Base-by-base conservation (phyloP, 2,888 invertebrate species). In the Eilema depressum region DNA sequence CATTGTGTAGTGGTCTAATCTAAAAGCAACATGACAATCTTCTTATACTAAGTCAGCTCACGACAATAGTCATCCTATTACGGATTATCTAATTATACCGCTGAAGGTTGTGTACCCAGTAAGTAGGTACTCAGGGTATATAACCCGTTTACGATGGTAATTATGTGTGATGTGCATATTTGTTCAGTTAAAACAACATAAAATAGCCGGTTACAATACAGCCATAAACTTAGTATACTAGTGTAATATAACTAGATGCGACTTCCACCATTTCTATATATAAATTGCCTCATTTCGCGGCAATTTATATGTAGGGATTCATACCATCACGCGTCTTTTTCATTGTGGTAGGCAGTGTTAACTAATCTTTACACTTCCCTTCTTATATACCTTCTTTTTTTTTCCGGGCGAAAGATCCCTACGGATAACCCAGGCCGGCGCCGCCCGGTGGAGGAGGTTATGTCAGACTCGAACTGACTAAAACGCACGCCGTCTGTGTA, bases 21-120 rank as follows among this genome's bases (percentile, higher is more conserved):
- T 14, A 37, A 14, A 33, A 33, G 8, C 1, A 7, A 47, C 47
- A 20, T 20, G 20, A 47, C 47, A 20, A 47, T 20, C 20, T 47
- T 20, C 47, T 20, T 47, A 47, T 47, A 7, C 53, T 53, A 53
- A 53, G 53, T 53, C 53, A n/a, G 53, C 53, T 53, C 53, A 53
- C 53, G 53, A n/a, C 53, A n/a, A 53, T 53, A n/a, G n/a, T n/a
- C n/a, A 53, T 53, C n/a, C n/a, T 53, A 53, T 20, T 53, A 53
- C 2, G 53, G 53, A 53, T 53, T 53, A 53, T 53, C 53, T 53
- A 1, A 20, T 20, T 47, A 53, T 53, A 53, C 10, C 8, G 53
- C 53, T n/a, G 53, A 53, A 53, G 53, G 53, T n/a, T n/a, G 53
- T 53, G 10, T n/a, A 53, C 53, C 12, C 33, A 37, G 33, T n/a